Base-by-base conservation (phyloP, 2,888 invertebrate species). In the Limulus polyphemus region DNA sequence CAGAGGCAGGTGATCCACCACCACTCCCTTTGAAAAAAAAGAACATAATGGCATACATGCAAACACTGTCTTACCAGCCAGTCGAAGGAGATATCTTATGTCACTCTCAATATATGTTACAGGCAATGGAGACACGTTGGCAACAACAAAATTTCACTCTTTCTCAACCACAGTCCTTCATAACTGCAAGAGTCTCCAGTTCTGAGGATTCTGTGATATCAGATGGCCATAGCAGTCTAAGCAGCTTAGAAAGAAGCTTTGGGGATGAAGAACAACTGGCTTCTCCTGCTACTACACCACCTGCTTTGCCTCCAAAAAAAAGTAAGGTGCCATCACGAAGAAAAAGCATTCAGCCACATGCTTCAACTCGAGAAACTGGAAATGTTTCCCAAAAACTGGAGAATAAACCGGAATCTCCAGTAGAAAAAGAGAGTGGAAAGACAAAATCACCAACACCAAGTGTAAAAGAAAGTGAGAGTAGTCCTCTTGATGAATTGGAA, bases 11-110 rank as follows among this genome's bases (percentile, higher is more conserved):
- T 12, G 72, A 73, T 63, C 75, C 76, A 67, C 94, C 94, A 66
- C 94, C 94, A 58, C 79, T 94, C 69, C 94, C 94, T 54, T 85
- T 88, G 56, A 94, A 94, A 80, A 92, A 92, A 79, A 87, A 88
- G 78, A 89, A 94, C 82, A 93, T 93, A 74, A 89, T 91, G 87
- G 91, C 90, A 68, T 94, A 93, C 77, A 92, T 94, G 92, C 91
- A 92, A 80, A 90, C 92, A 84, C 88, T 90, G 76, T 91, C 90
- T 79, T 87, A 88, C 69, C 89, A 90, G 73, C 77, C 79, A 7
- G 75, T 73, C 62, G 82, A 83, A 56, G 82, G 83, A 62, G 90
- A 90, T 72, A 85, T 88, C 77, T 83, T 90, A 76, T 83, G 90
- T 57, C 91, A 91, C 77, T 92, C 93, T 5, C 84, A 92, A 73